Conservation (phyloP, 2,113 vertebrate genomes). For the Larimichthys polyactis region DNA sequence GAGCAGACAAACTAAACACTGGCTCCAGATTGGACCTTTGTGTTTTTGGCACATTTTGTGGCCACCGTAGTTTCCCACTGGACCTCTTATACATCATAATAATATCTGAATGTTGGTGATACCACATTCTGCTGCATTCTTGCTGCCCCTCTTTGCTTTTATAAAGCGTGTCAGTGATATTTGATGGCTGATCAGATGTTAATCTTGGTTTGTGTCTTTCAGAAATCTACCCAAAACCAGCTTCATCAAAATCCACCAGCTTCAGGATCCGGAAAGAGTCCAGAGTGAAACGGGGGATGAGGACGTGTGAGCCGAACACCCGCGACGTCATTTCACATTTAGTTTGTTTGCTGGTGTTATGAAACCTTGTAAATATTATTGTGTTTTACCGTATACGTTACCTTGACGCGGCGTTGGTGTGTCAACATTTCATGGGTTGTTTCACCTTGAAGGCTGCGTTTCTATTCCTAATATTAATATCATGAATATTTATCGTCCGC, state of each 20-base stretch:
- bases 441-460: neutral
- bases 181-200: neutral
- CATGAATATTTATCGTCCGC: neutral
- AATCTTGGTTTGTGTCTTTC: neutral
- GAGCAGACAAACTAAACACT: too few species aligned
- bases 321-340: neutral
- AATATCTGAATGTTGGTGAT: too few species aligned
- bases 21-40: too few species aligned
- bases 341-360: neutral
- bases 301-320: neutral
- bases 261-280: slow-evolving; percentile 49
- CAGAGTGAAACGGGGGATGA: neutral
- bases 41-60: too few species aligned
- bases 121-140: neutral
- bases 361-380: neutral
- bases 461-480: neutral
- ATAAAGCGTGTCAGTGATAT: too few species aligned
- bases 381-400: neutral
- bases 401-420: neutral
- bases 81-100: too few species aligned
- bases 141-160: neutral
- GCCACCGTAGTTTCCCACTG: too few species aligned
- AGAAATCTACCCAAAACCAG: slow-evolving; percentile 50
- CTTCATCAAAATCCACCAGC: slow-evolving; percentile 63
- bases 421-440: neutral